Evolutionary conservation across 2,797 vertebrate genomes (phyloP), one percentile per base, ranked within the genome.

Genomic region (Coregonus ussuriensis): DNA sequence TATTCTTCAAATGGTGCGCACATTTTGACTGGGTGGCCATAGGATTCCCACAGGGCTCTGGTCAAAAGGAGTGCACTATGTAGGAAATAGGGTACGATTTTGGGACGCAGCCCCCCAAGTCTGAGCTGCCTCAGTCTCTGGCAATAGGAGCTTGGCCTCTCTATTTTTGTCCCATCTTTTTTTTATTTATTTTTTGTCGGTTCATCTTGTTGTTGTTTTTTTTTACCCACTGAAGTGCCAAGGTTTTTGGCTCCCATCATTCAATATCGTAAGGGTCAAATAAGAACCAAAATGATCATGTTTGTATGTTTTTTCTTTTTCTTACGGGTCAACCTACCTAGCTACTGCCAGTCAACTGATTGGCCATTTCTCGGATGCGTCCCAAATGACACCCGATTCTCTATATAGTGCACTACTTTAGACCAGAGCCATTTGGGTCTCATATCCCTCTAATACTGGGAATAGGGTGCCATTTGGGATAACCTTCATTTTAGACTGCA

Each of bases 221-320:
- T 25, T 25, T 25, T 25, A 25, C 25, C 25, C 83, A 79, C 80
- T 84, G 3, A 86, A 86, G 90, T 91, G 88, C 89, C 87, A 87
- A 83, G 77, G 77, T 72, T 75, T 77, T 77, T 78, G 76, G 70
- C 86, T 84, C 72, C 77, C 51, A 29, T 68, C 67, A 73, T 69
- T 81, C 79, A 77, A 74, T 74, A 56, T 86, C 65, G 78, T 41
- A 74, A 15, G 76, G 67, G 63, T 70, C 29, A 74, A 74, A 65
- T 37, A 3, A 76, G 77, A 84, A 76, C 81, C 79, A 47, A 47
- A 47, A 47, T 35, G 53, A 74, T 74, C 59, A 77, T 81, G 83
- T 87, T 78, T 84, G 33, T 78, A n/a, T 74, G 25, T 25, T 25
- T 25, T 25, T 25, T 25, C 25, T 25, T 75, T 73, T 71, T 69